Evolutionary conservation across 1,140 invertebrate species (phyloP), one percentile per base, ranked within the genome.

Genomic region (Dreissena rostriformis): DNA sequence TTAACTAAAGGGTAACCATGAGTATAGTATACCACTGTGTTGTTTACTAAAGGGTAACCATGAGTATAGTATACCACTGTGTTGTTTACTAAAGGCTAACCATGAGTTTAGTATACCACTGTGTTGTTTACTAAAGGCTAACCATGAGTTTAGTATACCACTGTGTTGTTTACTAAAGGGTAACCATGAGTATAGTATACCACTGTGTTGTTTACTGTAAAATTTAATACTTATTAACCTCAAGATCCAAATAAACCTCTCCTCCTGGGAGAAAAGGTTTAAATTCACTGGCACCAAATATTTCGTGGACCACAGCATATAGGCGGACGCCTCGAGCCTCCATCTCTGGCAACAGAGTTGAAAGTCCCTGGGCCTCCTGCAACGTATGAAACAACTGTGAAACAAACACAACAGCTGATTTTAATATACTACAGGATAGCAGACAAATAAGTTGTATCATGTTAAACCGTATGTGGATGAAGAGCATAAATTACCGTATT

Each of bases 261-360:
- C 92, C 93, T 24, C 22, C 22, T 67, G 91, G 88, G 28, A 94
- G 90, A 81, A 89, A 94, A 15, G 88, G 85, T 67, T 88, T 84
- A 73, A 94, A 94, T 17, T 93, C 88, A 55, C 92, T 86, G n/a
- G 91, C 93, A 66, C 93, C 93, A 70, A 89, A 86, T 26, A 81
- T 86, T 86, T 94, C 92, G 86, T 94, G 93, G 4, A 94, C 93
- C 51, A 94, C 92, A 65, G 91, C 93, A 86, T 93, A 90, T 55
- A 94, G 84, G 70, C 90, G 86, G 72, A 94, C 87, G 82, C 91
- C 90, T 68, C 88, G 88, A 77, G 90, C 82, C 74, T 91, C 90
- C 26, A 94, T 88, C 76, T 93, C 86, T 29, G 90, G 86, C 22
- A 88, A 85, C 26, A 94, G 86, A 65, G 88, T 89, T 86, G 91